Evolutionary conservation across 2,113 vertebrate species (phyloP).

Genomic region (Leptobrachium ailaonicum): DNA sequence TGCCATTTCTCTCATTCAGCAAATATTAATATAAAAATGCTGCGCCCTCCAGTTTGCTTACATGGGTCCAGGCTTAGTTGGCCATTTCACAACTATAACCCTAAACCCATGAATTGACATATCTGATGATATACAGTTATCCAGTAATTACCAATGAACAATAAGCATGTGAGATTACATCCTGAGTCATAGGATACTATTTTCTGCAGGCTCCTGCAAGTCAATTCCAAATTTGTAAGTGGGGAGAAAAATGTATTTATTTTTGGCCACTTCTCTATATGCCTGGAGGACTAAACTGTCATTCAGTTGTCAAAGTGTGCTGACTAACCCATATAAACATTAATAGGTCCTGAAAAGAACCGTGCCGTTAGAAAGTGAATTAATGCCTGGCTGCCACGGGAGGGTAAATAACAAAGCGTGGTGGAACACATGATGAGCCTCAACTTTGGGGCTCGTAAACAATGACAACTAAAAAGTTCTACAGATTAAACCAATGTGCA

Average conservation of each 20-base stretch:
- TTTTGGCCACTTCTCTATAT: constrained; percentile 24
- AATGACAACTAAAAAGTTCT: too few species aligned
- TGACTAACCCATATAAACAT: background rate
- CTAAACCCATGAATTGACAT: constrained; percentile 1
- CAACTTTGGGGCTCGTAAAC: too few species aligned
- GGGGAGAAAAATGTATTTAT: constrained; percentile 16
- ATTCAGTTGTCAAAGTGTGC: background rate
- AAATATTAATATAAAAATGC: too few species aligned
- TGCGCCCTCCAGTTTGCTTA: too few species aligned
- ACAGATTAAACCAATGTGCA: too few species aligned
- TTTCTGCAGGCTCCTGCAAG: constrained; percentile 11
- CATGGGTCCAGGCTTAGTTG: too few species aligned
- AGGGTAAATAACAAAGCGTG: background rate
- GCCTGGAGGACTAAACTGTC: constrained; percentile 9
- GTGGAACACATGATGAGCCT: too few species aligned
- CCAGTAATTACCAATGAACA: constrained; percentile 22
- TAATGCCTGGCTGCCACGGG: background rate
- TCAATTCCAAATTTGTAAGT: constrained; percentile 17
- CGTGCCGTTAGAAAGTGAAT: background rate
- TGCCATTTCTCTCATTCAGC: too few species aligned
- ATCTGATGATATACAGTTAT: constrained; percentile 13
- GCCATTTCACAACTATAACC: too few species aligned
- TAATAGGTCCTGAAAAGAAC: background rate
- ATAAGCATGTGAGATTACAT: constrained; percentile 16
- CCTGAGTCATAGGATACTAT: background rate